Evolutionary conservation across 1,140 invertebrate species (phyloP), one percentile per base, ranked within the genome.

Genomic region (Drosophila tristis): DNA sequence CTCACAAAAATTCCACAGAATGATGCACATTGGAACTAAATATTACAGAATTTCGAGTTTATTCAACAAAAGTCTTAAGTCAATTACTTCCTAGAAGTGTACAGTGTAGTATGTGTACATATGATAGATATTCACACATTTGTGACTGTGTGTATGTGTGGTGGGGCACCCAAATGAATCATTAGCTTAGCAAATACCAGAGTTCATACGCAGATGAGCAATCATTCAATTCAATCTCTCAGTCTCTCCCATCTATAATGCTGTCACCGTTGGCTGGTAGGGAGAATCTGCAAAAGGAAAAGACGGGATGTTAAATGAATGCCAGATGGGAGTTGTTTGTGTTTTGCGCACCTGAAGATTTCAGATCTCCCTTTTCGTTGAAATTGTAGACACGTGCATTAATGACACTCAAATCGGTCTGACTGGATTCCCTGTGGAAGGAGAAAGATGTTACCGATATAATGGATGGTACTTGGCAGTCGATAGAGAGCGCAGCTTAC

Each of bases 381-480:
- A 89, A 89, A 47, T 89, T 89, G 50, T 89, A 89, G 4, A 89
- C 84, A 3, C 84, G 80, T 7, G 84, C 84, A 56, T 89, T 89
- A 7, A 89, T 89, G 20, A 90, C 66, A 55, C 84, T 89, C 39
- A 89, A 48, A 66, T 89, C 84, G 0, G 84, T 89, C 15, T 89
- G 85, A 57, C 84, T 89, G 9, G 84, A 80, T 26, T 89, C 84
- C 0, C 84, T 89, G 16, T 5, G 45, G 4, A 20, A 51, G 13
- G 15, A 2, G 7, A 2, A n/a, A 2, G 7, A 23, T 35, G 5
- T 29, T 6, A 29, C 26, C 6, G 26, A 35, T 9, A 2, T 26
- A 15, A 3, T 0, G 6, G 8, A 20, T 2, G 1, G 2, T 35
- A n/a, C 3, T 2, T 2, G n/a, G 20, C 39, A n/a, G 8, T 26